These are phyloP conservation scores for Baryphthengus martii DNA, from an alignment of 2,113 vertebrate species.

Conservation along the genomic window DNA sequence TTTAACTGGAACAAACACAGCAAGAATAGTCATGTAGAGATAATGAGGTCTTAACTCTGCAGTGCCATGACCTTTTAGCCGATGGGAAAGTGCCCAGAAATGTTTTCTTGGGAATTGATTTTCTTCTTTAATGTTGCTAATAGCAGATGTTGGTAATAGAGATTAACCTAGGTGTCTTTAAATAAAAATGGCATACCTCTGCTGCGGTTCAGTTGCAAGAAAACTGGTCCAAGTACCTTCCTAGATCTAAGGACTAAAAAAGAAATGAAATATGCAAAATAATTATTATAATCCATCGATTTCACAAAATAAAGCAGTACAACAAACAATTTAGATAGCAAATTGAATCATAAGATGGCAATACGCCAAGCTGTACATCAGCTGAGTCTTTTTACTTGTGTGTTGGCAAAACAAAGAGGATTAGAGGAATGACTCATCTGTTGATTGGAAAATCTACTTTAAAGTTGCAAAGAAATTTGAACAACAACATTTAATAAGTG, in stretches of 20 bases:
- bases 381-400: background rate
- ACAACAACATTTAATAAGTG: background rate
- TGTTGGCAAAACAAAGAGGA: slow-evolving; percentile 48
- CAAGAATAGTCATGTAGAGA: background rate
- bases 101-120: background rate
- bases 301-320: slow-evolving; percentile 30
- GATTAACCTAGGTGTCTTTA: background rate
- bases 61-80: background rate
- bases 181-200: background rate
- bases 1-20: background rate
- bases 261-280: background rate
- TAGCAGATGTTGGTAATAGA: slow-evolving; percentile 17
- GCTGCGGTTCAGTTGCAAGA: background rate
- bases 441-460: slow-evolving; percentile 35
- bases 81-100: background rate
- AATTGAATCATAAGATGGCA: slow-evolving; percentile 15
- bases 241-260: background rate
- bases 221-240: background rate
- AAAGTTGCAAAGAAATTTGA: background rate
- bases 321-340: slow-evolving; percentile 3
- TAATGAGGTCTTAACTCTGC: background rate
- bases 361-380: background rate
- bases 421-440: slow-evolving; percentile 32
- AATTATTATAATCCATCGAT: slow-evolving; percentile 7
- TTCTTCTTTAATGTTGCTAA: background rate